A percentile compares a stretch with the other conserved stretches of the same genome.
These are phyloP conservation scores for Poeciliopsis paucimaculata DNA, from an alignment of 2,797 vertebrate genomes.

Conservation along the genomic window DNA sequence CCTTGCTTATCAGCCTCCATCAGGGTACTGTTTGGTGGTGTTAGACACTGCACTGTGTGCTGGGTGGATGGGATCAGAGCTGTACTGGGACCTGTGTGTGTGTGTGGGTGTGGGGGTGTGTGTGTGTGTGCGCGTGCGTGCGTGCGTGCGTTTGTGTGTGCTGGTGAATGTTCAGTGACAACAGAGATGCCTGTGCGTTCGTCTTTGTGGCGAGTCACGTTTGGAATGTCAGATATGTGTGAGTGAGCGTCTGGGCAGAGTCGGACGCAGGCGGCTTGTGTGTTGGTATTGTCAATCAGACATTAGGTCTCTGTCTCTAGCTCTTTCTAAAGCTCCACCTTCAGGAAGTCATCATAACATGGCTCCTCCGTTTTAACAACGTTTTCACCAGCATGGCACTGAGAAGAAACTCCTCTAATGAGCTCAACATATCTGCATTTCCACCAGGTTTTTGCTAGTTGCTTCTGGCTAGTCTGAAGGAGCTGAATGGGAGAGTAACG, in stretches of 20 bases:
- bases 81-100: conserved; percentile 50
- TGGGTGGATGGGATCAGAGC: conserved; percentile 56
- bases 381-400: no score
- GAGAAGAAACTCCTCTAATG: no score
- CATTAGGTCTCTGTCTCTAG: no score
- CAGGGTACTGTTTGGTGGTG: conserved; percentile 56
- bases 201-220: conserved; percentile 69
- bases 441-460: no score
- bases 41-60: conserved; percentile 61
- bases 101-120: conserved; percentile 42
- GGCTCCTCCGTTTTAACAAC: no score
- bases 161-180: conserved; percentile 42
- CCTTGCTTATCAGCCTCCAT: conserved; percentile 52
- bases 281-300: conserved; percentile 55
- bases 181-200: conserved; percentile 65
- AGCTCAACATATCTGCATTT: no score
- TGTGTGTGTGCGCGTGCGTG: conserved; percentile 33
- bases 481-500: no score
- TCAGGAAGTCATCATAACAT: no score
- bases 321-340: no score
- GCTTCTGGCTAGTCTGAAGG: no score
- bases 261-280: conserved; percentile 40
- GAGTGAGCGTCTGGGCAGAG: conserved; percentile 68
- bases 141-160: conserved; percentile 32
- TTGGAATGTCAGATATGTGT: conserved; percentile 80